phyloP scores from a whole-genome alignment of 2,797 vertebrate genomes.

The Tachyglossus aculeatus region DNA sequence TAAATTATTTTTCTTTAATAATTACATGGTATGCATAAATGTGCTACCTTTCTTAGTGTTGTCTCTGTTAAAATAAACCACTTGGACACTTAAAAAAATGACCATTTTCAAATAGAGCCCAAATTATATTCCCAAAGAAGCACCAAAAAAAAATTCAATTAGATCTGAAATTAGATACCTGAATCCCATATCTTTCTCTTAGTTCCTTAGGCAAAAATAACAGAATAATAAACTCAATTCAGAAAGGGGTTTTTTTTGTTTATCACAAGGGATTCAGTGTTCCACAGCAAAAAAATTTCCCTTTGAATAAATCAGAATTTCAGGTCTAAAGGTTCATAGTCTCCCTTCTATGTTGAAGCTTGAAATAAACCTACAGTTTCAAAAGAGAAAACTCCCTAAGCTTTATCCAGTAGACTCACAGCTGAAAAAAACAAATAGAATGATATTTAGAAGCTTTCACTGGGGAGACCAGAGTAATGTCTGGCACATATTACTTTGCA shows the following conservation, averaged over 20 bases:
- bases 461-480: constrained; percentile 12
- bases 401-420: background rate
- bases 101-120: constrained; percentile 61
- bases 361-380: constrained; percentile 27
- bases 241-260: constrained; percentile 57
- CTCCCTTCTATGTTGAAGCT: constrained; percentile 20
- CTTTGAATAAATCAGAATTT: constrained; percentile 65
- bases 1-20: constrained; percentile 63
- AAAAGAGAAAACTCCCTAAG: constrained; percentile 36
- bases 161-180: constrained; percentile 75
- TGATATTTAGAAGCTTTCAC: constrained; percentile 31
- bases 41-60: constrained; percentile 48
- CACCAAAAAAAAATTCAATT: constrained; percentile 70
- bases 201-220: constrained; percentile 74
- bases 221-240: constrained; percentile 72
- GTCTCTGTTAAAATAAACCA: constrained; percentile 55
- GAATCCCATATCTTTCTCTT: constrained; percentile 70
- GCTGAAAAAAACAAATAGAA: constrained; percentile 18
- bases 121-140: constrained; percentile 64
- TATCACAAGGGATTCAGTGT: constrained; percentile 42
- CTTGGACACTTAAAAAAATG: constrained; percentile 62
- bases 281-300: constrained; percentile 46
- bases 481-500: background rate
- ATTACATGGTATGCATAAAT: constrained; percentile 58
- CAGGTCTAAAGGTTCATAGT: constrained; percentile 24